Evolutionary conservation across 1,140 invertebrate genomes (phyloP), one percentile per base, ranked within the genome.

Genomic region (Achroia grisella): DNA sequence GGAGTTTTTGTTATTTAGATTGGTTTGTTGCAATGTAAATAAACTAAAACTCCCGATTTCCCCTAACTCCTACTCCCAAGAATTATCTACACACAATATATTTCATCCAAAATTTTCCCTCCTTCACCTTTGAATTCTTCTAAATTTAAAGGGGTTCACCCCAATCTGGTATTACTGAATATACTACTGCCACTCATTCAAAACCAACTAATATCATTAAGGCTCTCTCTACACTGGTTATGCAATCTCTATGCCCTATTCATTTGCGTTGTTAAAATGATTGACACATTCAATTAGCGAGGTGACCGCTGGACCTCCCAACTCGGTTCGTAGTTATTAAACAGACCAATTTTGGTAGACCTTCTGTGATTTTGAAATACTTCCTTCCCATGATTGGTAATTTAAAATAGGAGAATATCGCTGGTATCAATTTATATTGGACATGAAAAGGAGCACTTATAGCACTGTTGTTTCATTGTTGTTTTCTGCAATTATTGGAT

Each of bases 251-350:
- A 67, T 74, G 72, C 72, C 72, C 74, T 74, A 81, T 82, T 85
- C 78, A 86, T 86, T 86, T 86, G 70, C 73, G 74, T 86, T 84
- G 79, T 86, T 85, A 82, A 84, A 80, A 84, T 87, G 84, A 87
- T 87, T 87, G 84, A 83, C 84, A 86, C 71, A 75, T 87, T 86
- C 84, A 87, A 86, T 87, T 87, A 87, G 80, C 65, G 58, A 73
- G 74, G 76, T 86, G 84, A 86, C 81, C 79, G 77, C 56, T 67
- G 71, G 84, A 86, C 84, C 84, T 86, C 82, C 80, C 84, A 85
- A 72, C 79, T 23, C 56, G 69, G 74, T 69, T 72, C 67, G 62
- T 69, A 69, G 68, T 71, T 59, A 67, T 66, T 70, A 62, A 68
- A 41, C 29, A 42, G 45, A 56, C 67, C 61, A 60, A 46, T 52